Evolutionary conservation across 2,797 vertebrate genomes (phyloP), one percentile per base, ranked within the genome.

Genomic region (Oreochromis mossambicus): DNA sequence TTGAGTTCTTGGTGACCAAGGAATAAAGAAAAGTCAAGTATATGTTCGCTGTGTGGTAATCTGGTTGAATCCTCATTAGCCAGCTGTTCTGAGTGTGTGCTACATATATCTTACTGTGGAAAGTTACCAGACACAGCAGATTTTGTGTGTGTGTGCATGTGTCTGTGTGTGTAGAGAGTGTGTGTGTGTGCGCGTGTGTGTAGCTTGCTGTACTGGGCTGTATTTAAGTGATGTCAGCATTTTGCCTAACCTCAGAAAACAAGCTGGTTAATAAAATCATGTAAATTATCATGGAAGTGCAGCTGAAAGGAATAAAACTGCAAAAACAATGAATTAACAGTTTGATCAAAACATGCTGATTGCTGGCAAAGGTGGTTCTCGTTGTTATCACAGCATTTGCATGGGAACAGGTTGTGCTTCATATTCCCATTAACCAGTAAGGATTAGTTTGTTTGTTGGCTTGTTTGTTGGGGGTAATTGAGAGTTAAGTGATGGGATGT

Each of bases 61-160:
- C 34, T 14, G 46, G 24, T 34, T 77, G 36, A 78, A 63, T 43
- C 21, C 34, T 26, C 8, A 13, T 38, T 38, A 46, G n/a, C 15
- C n/a, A 43, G 19, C 24, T 13, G 17, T 82, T 78, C 61, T 24
- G 43, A 56, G 41, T 3, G 13, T 55, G 80, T 52, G 70, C 48
- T 79, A 19, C 17, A 38, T 52, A 13, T 77, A 77, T 78, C 70
- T 34, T 36, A 77, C 83, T 26, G 78, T 85, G 83, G 80, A 88
- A 88, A 88, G 78, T 88, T 85, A 78, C 80, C 78, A 76, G 78
- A 78, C 83, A 68, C 80, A 78, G 58, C 77, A 73, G 58, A 73
- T 24, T 76, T 1, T 43, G 13, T 38, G 34, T 7, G 58, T 61
- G 29, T 32, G 8, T 4, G 19, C 2, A 8, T 19, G 29, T 34